Conservation (phyloP, 2,888 invertebrate genomes). For the Abrostola tripartita region DNA sequence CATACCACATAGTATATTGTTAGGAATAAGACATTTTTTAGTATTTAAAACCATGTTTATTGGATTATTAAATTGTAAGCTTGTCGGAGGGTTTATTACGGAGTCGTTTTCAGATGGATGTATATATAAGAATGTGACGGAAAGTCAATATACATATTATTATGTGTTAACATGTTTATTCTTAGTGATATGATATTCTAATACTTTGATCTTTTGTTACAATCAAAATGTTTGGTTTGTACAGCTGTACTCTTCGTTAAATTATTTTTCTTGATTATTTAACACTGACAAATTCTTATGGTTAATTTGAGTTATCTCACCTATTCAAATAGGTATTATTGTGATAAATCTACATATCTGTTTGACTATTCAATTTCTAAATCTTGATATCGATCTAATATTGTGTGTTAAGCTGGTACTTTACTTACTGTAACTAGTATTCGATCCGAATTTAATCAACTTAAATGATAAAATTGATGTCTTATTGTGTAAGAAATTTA, state of each 20-base stretch:
- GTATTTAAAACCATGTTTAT: constrained; percentile 35
- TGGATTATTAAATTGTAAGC: constrained; percentile 27
- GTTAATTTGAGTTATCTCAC: constrained; percentile 22
- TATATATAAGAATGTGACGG: constrained; percentile 26
- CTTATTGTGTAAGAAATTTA: constrained; percentile 29
- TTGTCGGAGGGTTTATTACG: constrained; percentile 46
- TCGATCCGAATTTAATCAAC: constrained; percentile 48
- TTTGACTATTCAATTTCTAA: constrained; percentile 43
- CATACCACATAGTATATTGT: constrained; percentile 1
- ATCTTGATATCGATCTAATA: constrained; percentile 19
- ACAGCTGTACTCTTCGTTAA: constrained; percentile 1
- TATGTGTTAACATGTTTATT: constrained; percentile 21
- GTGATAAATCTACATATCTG: constrained; percentile 64
- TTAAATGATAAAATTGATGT: constrained; percentile 24
- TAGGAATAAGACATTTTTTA: constrained; percentile 12
- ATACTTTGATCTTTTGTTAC: not conserved
- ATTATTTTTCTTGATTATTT: not conserved
- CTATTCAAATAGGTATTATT: constrained; percentile 37
- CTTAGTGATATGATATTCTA: constrained; percentile 1
- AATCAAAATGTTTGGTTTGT: not conserved
- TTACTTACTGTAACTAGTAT: constrained; percentile 22
- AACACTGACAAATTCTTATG: constrained; percentile 11
- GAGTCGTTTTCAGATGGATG: constrained; percentile 25
- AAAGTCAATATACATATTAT: constrained; percentile 12
- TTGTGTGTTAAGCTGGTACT: constrained; percentile 14